Percentiles rank a stretch among this genome's conserved stretches.
These are phyloP conservation scores for Myripristis murdjan DNA, from an alignment of 2,797 vertebrate species.

Conservation along the genomic window DNA sequence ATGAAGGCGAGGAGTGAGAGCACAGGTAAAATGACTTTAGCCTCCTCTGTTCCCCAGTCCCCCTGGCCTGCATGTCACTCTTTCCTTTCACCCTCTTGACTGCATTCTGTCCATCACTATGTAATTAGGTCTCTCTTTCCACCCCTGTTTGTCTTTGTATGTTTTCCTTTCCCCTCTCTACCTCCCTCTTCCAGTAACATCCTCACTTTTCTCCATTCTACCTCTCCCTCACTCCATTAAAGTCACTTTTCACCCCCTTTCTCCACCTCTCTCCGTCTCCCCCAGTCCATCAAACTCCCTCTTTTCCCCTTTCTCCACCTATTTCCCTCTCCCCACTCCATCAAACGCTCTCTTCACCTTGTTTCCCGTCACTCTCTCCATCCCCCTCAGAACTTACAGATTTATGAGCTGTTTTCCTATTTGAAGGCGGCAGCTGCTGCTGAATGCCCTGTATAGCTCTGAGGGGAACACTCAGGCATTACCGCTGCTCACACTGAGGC, in stretches of 20 bases:
- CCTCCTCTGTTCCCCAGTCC: conserved; percentile 28
- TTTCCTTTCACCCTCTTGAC: conserved; percentile 33
- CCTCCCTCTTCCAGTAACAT: not conserved
- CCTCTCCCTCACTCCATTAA: not conserved
- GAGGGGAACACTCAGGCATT: conserved; percentile 49
- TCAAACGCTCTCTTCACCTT: conserved; percentile 38
- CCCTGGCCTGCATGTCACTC: conserved; percentile 35
- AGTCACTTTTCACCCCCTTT: conserved; percentile 2
- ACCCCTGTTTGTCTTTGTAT: conserved; percentile 28
- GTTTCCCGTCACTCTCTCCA: conserved; percentile 50
- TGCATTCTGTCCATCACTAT: conserved; percentile 14
- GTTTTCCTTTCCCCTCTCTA: conserved; percentile 1
- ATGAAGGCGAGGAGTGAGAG: conserved; percentile 38
- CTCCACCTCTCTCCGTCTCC: conserved; percentile 36
- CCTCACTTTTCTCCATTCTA: not conserved
- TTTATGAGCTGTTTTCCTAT: conserved; percentile 78
- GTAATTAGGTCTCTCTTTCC: conserved; percentile 27
- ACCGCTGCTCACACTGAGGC: conserved; percentile 37
- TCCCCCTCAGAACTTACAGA: conserved; percentile 33
- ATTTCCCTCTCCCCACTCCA: conserved; percentile 22
- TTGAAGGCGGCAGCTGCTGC: conserved; percentile 74
- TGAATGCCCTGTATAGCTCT: conserved; percentile 40
- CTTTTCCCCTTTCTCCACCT: conserved; percentile 34
- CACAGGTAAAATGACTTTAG: conserved; percentile 65
- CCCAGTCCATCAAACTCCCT: conserved; percentile 31